Conservation (phyloP, 2,888 invertebrate species). For the Caenorhabditis sp. region DNA sequence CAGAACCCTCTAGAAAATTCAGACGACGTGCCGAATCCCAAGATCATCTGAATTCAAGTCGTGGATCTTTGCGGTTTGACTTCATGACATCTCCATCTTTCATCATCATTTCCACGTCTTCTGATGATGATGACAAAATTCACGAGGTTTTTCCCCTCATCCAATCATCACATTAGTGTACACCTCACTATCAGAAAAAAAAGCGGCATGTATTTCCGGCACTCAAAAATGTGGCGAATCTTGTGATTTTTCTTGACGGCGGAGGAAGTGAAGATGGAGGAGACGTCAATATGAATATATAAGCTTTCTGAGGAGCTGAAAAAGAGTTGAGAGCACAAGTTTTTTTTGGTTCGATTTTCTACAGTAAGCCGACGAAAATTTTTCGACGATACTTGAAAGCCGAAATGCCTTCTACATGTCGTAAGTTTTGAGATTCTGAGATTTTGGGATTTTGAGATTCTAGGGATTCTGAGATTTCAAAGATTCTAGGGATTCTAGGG, state of each 20-base stretch:
- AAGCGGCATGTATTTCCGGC: no score
- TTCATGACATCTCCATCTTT: no score
- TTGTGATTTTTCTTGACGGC: slow-evolving; percentile 2
- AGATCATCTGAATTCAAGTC: no score
- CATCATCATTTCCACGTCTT: no score
- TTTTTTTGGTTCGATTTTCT: not conserved
- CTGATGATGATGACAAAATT: no score
- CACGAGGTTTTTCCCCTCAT: not conserved
- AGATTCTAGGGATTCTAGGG: no score
- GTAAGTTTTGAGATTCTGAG: slow-evolving; percentile 22
- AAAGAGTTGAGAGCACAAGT: not conserved
- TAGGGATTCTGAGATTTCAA: not conserved
- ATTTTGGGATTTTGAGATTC: not conserved
- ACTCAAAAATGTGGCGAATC: no score
- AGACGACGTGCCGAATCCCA: no score
- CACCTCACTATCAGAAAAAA: no score
- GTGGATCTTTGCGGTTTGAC: no score
- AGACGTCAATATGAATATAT: not conserved
- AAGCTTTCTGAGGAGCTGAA: not conserved
- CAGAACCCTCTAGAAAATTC: no score
- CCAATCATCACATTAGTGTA: no score
- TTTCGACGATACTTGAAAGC: slow-evolving; percentile 16
- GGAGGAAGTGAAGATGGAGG: slow-evolving; percentile 1
- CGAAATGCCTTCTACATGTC: slow-evolving; percentile 56
- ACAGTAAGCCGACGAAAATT: slow-evolving; percentile 5